Evolutionary conservation across 2,113 vertebrate species (phyloP).

Genomic region (Microcebus lehilahytsara): DNA sequence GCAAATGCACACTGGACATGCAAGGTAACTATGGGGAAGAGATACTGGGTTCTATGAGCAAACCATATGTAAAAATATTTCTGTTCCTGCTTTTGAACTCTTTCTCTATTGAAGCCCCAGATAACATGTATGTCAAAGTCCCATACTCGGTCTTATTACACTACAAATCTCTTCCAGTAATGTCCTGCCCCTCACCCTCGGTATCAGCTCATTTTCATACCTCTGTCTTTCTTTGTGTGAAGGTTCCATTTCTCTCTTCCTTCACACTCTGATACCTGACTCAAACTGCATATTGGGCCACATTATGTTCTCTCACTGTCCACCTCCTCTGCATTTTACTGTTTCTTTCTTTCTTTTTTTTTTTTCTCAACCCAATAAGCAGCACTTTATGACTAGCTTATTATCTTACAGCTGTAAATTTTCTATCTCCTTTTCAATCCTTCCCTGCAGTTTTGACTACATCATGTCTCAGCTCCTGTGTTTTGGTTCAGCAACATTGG

Average conservation of each 20-base stretch:
- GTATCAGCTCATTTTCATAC: conserved; percentile 30
- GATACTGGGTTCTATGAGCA: background rate
- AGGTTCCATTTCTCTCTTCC: conserved; percentile 20
- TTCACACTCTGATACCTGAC: conserved; percentile 19
- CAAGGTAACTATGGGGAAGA: background rate
- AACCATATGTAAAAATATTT: background rate
- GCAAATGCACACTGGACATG: background rate
- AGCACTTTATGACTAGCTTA: conserved; percentile 20
- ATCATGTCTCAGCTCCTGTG: background rate
- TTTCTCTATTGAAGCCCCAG: background rate
- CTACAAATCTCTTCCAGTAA: background rate
- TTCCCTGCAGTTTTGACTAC: conserved; percentile 21
- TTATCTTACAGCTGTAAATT: conserved; percentile 35
- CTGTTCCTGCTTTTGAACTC: background rate
- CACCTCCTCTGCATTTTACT: conserved; percentile 40
- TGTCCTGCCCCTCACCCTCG: background rate
- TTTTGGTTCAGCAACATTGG: conserved; percentile 34
- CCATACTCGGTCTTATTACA: background rate
- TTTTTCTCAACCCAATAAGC: conserved; percentile 2
- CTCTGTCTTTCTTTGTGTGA: conserved; percentile 5
- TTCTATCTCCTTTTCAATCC: conserved; percentile 20
- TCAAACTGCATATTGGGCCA: background rate
- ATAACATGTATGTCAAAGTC: background rate
- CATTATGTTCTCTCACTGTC: background rate
- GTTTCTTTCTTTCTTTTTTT: background rate